These are phyloP conservation scores for Hippocampus kuda DNA, from an alignment of 2,797 vertebrate genomes.

Conservation along the genomic window DNA sequence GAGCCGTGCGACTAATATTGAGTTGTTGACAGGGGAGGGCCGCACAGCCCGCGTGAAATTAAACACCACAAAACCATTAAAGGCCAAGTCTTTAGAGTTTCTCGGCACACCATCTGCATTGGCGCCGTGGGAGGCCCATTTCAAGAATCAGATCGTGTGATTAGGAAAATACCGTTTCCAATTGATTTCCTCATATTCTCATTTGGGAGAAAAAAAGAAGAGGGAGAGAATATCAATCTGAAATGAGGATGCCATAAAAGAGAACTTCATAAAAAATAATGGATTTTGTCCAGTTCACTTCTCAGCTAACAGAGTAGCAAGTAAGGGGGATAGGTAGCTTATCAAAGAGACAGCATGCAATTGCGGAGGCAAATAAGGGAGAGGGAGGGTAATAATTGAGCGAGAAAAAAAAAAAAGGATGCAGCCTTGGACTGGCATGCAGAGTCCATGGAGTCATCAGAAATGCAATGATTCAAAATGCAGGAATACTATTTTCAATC, in stretches of 20 bases:
- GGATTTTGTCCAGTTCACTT: slow-evolving; percentile 41
- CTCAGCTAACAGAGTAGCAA: slow-evolving; percentile 19
- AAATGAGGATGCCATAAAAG: slow-evolving; percentile 47
- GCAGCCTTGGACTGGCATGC: slow-evolving; percentile 34
- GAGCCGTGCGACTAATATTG: slow-evolving; percentile 31
- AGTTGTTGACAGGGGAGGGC: slow-evolving; percentile 19
- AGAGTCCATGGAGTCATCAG: slow-evolving; percentile 65
- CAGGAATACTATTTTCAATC: slow-evolving; percentile 59
- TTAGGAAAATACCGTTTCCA: slow-evolving; percentile 54
- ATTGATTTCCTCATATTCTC: slow-evolving; percentile 46
- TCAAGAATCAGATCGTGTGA: slow-evolving; percentile 42
- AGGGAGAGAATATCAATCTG: slow-evolving; percentile 35
- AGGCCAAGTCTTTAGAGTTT: slow-evolving; percentile 17
- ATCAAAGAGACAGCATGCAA: slow-evolving; percentile 25
- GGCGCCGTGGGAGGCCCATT: slow-evolving; percentile 33
- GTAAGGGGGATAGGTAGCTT: slow-evolving; percentile 21
- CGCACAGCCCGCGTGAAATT: slow-evolving; percentile 18
- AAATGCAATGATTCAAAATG: slow-evolving; percentile 67
- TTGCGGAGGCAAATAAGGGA: slow-evolving; percentile 27
- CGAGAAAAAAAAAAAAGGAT: slow-evolving; percentile 25
- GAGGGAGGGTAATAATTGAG: slow-evolving; percentile 49
- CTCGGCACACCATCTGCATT: slow-evolving; percentile 35
- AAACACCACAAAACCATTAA: slow-evolving; percentile 32
- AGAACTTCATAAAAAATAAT: slow-evolving; percentile 64
- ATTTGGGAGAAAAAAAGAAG: slow-evolving; percentile 42